Conservation (phyloP, 2,888 invertebrate genomes). For the Drosophila tripunctata region DNA sequence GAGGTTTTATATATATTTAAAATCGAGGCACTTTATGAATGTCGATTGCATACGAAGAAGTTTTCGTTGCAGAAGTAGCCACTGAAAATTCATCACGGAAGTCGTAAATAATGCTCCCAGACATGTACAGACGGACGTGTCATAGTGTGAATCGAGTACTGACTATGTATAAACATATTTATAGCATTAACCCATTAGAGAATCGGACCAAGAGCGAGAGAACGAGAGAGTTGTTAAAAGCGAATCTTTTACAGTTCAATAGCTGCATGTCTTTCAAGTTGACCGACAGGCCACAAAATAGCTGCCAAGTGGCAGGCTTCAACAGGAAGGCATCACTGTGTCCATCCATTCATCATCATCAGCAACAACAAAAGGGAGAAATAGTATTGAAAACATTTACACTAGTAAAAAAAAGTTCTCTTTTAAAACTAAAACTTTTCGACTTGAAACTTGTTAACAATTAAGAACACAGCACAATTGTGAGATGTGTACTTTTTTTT, state of each 20-base stretch:
- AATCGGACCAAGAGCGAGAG: neutral
- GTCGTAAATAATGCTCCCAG: constrained; percentile 69
- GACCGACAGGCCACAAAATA: constrained; percentile 57
- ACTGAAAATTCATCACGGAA: constrained; percentile 72
- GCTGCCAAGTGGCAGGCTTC: constrained; percentile 57
- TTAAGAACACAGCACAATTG: too few relatives aligned
- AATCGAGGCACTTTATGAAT: constrained; percentile 67
- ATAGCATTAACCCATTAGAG: constrained; percentile 61
- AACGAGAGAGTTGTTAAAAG: neutral
- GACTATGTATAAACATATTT: constrained; percentile 51
- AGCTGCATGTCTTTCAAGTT: constrained; percentile 68
- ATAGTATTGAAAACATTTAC: neutral
- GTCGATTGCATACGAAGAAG: constrained; percentile 55
- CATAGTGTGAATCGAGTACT: constrained; percentile 58
- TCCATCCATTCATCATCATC: constrained; percentile 62
- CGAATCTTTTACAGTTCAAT: constrained; percentile 65
- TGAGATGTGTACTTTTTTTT: neutral
- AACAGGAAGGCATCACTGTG: constrained; percentile 23
- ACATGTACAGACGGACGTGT: constrained; percentile 53
- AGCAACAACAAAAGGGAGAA: constrained; percentile 23
- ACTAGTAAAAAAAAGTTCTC: neutral
- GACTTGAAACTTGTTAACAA: too few relatives aligned
- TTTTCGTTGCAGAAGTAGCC: constrained; percentile 46
- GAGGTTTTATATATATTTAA: constrained; percentile 65
- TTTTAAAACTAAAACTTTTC: too few relatives aligned